Evolutionary conservation across 2,888 invertebrate species (phyloP), one percentile per base, ranked within the genome.

Genomic region (Hedya salicella): DNA sequence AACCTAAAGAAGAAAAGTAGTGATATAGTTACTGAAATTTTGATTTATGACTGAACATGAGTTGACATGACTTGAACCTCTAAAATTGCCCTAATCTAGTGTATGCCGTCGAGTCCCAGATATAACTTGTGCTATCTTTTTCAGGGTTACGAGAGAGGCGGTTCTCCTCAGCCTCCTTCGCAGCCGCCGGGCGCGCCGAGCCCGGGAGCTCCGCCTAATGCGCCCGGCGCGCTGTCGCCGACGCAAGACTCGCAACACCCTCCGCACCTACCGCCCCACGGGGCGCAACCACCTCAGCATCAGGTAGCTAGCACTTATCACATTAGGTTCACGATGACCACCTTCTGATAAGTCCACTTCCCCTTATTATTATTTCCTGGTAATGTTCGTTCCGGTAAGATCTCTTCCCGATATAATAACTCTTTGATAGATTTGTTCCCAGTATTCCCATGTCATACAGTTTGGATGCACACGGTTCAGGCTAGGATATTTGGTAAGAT

Each of bases 211-310:
- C 85, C 80, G 40, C 87, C 83, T 69, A 86, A 80, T 73, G 86
- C 87, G 53, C 85, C 91, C 67, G 92, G 92, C 32, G 87, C 88
- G 48, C 83, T 91, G 75, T 91, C 92, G 57, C 92, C 93, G 40
- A 89, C 85, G 30, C 92, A 91, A 71, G 92, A 92, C 76, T 74
- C 91, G 42, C 92, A 92, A 78, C 92, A 91, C 70, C 87, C 90
- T 76, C 88, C 89, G 39, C 91, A 91, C 76, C 80, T 89, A 82
- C 88, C 88, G 67, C 89, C 87, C 67, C 90, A 89, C 69, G 86
- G 85, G 61, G 78, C 86, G 36, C 92, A 86, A 72, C 91, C 88
- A 57, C 85, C 84, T 57, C 87, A 78, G 67, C 87, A 90, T 76
- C 91, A 91, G 88, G 91, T 91, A 57, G 42, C 39, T 21, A n/a